Evolutionary conservation across 2,797 vertebrate species (phyloP), one percentile per base, ranked within the genome.

Genomic region (Bradypodion pumilum): DNA sequence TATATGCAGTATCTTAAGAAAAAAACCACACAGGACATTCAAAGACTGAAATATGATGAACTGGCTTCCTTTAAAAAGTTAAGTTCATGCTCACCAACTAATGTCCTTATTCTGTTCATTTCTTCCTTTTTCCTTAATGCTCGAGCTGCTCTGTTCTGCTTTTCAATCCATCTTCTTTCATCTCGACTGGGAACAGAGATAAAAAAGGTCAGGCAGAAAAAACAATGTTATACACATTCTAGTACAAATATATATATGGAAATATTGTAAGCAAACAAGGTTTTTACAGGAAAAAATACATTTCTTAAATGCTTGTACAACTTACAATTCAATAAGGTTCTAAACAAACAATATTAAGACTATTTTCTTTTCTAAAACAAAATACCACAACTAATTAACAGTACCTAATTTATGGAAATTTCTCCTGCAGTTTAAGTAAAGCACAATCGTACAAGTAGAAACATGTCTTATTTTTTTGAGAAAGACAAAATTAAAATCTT

Each of bases 101-200:
- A 96, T 65, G 97, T 98, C 92, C 99, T 97, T 93, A 99, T 97
- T 94, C 99, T 96, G 94, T 98, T 98, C 98, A 99, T 99, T 95
- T 99, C 99, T 94, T 99, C 99, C 94, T 99, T 99, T 94, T 99
- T 99, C 80, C 99, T 97, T 91, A 98, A 94, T 12, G 97, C 97
- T 91, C 99, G 96, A 73, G 98, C 98, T 29, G 97, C 98, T 92
- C 98, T 96, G 89, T 99, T 99, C 92, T 99, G 99, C 92, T 99
- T 99, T 87, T 99, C 99, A 82, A 99, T 99, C 99, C 99, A 99
- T 80, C 97, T 96, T 83, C 99, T 97, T 93, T 99, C 99, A 88
- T 99, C 98, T 92, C 99, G 98, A 94, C 98, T 99, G 76, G 65
- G 91, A 75, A 89, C 86, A 23, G 81, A 42, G 87, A 88, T 84